Evolutionary conservation across 2,888 invertebrate genomes (phyloP), one percentile per base, ranked within the genome.

Genomic region (Alsophila aescularia): DNA sequence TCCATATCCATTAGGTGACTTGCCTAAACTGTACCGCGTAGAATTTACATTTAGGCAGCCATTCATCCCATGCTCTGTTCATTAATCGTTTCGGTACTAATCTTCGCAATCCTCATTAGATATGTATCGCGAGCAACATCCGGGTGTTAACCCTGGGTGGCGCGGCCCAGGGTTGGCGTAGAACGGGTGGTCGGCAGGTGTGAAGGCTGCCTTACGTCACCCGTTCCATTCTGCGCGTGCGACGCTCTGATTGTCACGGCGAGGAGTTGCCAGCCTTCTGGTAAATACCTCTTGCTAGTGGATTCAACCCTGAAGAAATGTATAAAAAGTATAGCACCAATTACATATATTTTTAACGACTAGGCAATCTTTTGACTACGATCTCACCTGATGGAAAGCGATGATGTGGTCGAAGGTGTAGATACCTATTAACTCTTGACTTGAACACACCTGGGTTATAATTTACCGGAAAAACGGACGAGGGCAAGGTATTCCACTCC

Each of bases 191-290:
- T 52, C 65, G 70, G 62, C 63, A 66, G 69, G 79, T 84, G 81
- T 84, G 86, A 88, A 86, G 87, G 85, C 81, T 84, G 73, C 62
- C 60, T 89, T 88, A 86, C 90, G 78, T 89, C 85, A 88, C 52
- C 63, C 80, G 89, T 90, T 87, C 82, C 87, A 81, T 72, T 61
- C 70, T 71, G 73, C 81, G 87, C 77, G 59, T 72, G 87, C 79
- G 76, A 70, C 83, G 90, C 87, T 89, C 90, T 87, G 78, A 81
- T 90, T 83, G 78, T 73, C 77, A 77, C 77, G 71, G 67, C 79
- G 76, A 81, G 79, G 72, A 73, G 72, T 60, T 55, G 37, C 52
- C 56, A 61, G 59, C 56, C 58, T 59, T 59, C 54, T 47, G 47
- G 52, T 48, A 53, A 56, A 44, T 57, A 48, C 52, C 32, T 44